A percentile compares a stretch with the other conserved stretches of the same genome.
phyloP scores from a whole-genome alignment of 2,797 vertebrate genomes.

The Momotus momota region DNA sequence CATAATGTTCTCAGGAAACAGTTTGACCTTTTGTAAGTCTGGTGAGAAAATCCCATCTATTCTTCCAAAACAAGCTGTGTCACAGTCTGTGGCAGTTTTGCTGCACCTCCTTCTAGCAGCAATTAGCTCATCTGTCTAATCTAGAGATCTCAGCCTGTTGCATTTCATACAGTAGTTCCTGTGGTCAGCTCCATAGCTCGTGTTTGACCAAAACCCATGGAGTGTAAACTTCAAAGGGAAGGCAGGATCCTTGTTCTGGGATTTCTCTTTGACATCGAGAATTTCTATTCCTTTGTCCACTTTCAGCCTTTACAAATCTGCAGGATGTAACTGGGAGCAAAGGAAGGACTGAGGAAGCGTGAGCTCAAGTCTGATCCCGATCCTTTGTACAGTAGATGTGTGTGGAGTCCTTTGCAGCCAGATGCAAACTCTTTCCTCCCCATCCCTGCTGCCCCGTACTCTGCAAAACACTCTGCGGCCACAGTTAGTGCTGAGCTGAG shows the following conservation, averaged over 20 bases:
- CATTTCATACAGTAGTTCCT: not conserved
- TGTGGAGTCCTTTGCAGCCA: not conserved
- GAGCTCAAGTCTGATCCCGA: not conserved
- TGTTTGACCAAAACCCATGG: not conserved
- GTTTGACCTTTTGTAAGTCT: not conserved
- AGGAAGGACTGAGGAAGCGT: not conserved
- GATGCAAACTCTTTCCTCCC: not conserved
- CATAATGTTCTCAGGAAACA: not conserved
- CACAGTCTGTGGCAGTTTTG: not conserved
- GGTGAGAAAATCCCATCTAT: not conserved
- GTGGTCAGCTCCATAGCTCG: not conserved
- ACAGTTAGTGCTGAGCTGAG: not conserved
- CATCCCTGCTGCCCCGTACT: fast-evolving
- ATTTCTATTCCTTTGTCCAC: not conserved
- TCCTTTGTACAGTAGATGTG: fast-evolving
- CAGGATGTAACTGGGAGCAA: not conserved
- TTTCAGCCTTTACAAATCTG: not conserved
- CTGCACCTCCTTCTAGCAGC: not conserved
- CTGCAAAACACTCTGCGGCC: not conserved
- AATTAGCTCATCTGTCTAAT: not conserved
- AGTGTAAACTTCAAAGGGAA: not conserved
- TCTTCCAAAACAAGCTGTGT: not conserved
- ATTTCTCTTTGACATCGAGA: not conserved
- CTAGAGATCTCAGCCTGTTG: not conserved
- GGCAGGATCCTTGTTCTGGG: not conserved